phyloP scores from a whole-genome alignment of 2,113 vertebrate genomes.

The Piprites chloris region DNA sequence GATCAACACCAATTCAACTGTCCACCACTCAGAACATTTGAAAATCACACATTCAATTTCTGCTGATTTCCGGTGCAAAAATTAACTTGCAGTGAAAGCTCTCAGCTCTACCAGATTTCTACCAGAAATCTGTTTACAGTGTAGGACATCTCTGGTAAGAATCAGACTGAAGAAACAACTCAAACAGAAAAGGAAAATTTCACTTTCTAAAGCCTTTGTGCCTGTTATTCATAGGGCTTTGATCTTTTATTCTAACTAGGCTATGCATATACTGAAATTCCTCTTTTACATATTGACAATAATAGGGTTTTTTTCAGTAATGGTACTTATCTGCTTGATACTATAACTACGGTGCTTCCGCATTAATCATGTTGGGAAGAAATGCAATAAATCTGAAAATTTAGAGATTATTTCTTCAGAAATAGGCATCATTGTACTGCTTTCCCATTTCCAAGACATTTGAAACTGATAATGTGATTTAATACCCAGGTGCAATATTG shows the following conservation, averaged over 20 bases:
- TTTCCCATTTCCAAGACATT: not conserved
- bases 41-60: not conserved
- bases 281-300: not conserved
- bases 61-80: not conserved
- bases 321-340: not conserved
- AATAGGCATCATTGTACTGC: not conserved
- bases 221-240: not conserved
- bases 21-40: not conserved
- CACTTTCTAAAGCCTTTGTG: not conserved
- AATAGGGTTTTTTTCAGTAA: not conserved
- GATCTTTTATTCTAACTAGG: not conserved
- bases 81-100: not conserved
- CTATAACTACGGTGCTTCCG: not conserved
- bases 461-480: not conserved
- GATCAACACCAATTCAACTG: not conserved
- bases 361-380: not conserved
- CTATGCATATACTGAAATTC: not conserved
- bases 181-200: not conserved
- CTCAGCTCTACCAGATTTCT: not conserved
- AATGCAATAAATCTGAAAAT: not conserved
- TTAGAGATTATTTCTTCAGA: not conserved
- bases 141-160: not conserved
- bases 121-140: not conserved
- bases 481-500: constrained; percentile 90
- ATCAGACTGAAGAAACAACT: not conserved